phyloP scores from a whole-genome alignment of 2,113 vertebrate genomes.

The Bombycilla garrulus region DNA sequence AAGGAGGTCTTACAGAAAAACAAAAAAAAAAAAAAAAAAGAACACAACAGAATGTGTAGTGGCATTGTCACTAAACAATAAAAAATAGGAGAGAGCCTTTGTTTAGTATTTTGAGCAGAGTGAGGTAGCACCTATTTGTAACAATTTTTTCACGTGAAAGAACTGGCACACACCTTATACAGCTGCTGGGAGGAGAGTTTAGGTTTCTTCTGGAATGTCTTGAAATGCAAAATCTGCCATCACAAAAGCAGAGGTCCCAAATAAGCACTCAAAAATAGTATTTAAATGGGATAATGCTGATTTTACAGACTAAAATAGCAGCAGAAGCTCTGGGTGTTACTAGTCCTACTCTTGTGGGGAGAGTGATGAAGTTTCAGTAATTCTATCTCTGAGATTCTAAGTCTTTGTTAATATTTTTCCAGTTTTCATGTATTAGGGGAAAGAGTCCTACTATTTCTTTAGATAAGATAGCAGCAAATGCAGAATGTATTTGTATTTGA shows the following conservation, averaged over 20 bases:
- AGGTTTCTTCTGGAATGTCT: not conserved
- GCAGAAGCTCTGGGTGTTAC: not conserved
- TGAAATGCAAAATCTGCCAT: not conserved
- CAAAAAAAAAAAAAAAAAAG: not conserved
- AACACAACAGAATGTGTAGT: too few species aligned
- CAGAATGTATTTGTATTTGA: not conserved
- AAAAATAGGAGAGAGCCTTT: not conserved
- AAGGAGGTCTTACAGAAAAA: not conserved
- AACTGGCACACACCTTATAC: accelerated
- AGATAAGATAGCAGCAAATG: not conserved
- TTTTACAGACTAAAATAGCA: not conserved
- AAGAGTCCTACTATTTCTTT: not conserved
- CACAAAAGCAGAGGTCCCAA: not conserved
- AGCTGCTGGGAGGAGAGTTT: not conserved
- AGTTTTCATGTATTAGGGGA: not conserved
- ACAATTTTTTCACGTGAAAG: not conserved
- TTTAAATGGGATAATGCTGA: not conserved
- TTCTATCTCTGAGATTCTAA: not conserved
- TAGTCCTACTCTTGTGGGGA: too few species aligned
- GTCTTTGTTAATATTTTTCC: not conserved
- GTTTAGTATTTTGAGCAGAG: not conserved
- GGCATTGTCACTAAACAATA: not conserved
- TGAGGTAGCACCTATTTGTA: not conserved
- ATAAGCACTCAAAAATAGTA: not conserved
- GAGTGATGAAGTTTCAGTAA: not conserved